These are phyloP conservation scores for Harpalus rufipes DNA, from an alignment of 2,888 invertebrate species.

Conservation along the genomic window DNA sequence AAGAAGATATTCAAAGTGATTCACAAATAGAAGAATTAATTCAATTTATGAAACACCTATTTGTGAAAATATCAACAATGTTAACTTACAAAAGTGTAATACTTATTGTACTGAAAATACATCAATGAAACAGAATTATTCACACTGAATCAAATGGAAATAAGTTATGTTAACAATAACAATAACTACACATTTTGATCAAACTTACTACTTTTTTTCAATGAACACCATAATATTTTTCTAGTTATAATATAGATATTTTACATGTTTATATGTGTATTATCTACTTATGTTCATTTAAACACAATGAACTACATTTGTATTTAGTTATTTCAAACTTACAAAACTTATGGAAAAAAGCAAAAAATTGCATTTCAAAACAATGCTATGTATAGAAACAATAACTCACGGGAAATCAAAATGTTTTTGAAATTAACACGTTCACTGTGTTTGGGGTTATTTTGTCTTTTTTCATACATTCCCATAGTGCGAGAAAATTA, in stretches of 20 bases:
- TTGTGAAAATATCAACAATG: slow-evolving; percentile 36
- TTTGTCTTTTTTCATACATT: too few relatives aligned
- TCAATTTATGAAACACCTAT: slow-evolving; percentile 39
- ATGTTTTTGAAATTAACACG: neutral
- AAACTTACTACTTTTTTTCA: slow-evolving; percentile 56
- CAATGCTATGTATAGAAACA: neutral
- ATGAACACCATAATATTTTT: slow-evolving; percentile 61
- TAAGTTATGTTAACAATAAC: slow-evolving; percentile 30
- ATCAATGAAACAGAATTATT: slow-evolving; percentile 12
- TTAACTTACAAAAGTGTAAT: slow-evolving; percentile 25
- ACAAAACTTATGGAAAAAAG: slow-evolving; percentile 45
- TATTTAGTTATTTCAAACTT: slow-evolving; percentile 47
- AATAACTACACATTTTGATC: slow-evolving; percentile 52
- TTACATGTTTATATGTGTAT: slow-evolving; percentile 54
- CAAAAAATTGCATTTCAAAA: slow-evolving; percentile 32
- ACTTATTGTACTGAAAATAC: slow-evolving; percentile 38
- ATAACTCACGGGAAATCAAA: neutral
- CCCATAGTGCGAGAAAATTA: too few relatives aligned
- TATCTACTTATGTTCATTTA: slow-evolving; percentile 56
- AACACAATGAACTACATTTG: slow-evolving; percentile 51
- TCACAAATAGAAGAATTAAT: slow-evolving; percentile 34
- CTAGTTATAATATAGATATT: slow-evolving; percentile 40
- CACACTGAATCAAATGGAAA: slow-evolving; percentile 29
- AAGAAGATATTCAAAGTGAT: slow-evolving; percentile 38
- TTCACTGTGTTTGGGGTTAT: too few relatives aligned